Conservation (phyloP, 2,113 vertebrate species). For the Stomatorhinus ivindoensis region DNA sequence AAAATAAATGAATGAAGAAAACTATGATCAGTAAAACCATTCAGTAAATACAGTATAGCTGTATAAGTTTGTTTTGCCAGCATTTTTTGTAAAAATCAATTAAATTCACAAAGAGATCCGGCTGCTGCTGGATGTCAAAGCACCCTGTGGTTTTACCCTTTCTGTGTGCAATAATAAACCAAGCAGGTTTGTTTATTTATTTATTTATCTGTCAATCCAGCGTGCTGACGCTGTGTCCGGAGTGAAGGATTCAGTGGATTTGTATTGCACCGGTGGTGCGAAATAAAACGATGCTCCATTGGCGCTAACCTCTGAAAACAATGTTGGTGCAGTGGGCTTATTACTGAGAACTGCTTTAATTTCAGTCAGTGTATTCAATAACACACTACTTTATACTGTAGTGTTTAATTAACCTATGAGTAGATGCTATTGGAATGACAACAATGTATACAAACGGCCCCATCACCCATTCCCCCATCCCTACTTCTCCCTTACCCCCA, state of each 20-base stretch:
- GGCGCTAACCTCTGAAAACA: not conserved
- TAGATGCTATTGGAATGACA: not conserved
- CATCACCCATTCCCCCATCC: not conserved
- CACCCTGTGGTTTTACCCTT: not conserved
- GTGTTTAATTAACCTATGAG: not conserved
- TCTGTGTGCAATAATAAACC: not conserved
- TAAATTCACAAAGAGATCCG: not conserved
- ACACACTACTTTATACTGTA: not conserved
- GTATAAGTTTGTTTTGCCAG: not conserved
- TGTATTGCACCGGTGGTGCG: not conserved
- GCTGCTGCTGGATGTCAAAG: not conserved
- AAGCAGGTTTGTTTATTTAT: not conserved
- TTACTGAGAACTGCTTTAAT: not conserved
- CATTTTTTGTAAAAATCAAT: not conserved
- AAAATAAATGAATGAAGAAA: not conserved
- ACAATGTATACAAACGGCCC: not conserved
- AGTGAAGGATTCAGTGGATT: not conserved
- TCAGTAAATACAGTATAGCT: not conserved
- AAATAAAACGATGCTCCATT: not conserved
- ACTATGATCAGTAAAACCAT: not conserved
- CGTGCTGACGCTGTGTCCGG: not conserved
- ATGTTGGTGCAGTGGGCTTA: not conserved
- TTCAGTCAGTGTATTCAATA: not conserved
- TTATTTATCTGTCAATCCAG: not conserved
- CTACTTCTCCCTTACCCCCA: not conserved